A percentile compares a stretch with the other conserved stretches of the same genome.
phyloP scores from a whole-genome alignment of 2,797 vertebrate genomes.

The Psittacula echo region DNA sequence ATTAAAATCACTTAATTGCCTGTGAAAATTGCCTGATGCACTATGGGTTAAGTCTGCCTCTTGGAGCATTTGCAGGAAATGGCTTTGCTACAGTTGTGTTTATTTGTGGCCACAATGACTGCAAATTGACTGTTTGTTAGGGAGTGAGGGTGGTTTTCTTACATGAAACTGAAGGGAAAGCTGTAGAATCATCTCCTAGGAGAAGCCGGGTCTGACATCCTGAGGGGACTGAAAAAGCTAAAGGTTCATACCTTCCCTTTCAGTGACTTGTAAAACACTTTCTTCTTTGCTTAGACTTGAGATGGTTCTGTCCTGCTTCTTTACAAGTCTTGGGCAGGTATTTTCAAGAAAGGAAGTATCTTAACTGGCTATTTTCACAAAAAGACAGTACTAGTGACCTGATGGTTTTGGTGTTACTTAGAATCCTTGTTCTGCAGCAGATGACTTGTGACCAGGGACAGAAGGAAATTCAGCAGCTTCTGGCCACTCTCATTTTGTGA shows the following conservation, averaged over 20 bases:
- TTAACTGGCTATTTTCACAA: neutral
- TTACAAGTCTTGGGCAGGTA: neutral
- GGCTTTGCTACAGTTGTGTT: neutral
- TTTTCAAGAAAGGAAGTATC: neutral
- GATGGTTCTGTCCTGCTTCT: neutral
- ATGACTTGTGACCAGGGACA: neutral
- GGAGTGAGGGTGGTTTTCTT: neutral
- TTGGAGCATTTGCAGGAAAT: neutral
- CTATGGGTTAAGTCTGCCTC: conserved; percentile 21
- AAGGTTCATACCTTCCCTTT: neutral
- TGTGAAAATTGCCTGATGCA: conserved; percentile 44
- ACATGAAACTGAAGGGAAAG: neutral
- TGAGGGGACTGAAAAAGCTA: neutral
- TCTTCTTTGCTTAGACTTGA: neutral
- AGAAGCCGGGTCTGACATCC: neutral
- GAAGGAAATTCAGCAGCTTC: neutral
- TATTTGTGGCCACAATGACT: neutral
- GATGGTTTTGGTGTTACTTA: neutral
- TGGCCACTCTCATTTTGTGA: neutral
- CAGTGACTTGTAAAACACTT: neutral
- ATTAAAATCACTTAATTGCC: conserved; percentile 52
- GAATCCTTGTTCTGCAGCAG: neutral
- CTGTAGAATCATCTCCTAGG: neutral
- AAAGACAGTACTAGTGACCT: neutral
- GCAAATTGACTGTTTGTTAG: neutral